Evolutionary conservation across 2,888 invertebrate species (phyloP).

Genomic region (Eulithis testata): DNA sequence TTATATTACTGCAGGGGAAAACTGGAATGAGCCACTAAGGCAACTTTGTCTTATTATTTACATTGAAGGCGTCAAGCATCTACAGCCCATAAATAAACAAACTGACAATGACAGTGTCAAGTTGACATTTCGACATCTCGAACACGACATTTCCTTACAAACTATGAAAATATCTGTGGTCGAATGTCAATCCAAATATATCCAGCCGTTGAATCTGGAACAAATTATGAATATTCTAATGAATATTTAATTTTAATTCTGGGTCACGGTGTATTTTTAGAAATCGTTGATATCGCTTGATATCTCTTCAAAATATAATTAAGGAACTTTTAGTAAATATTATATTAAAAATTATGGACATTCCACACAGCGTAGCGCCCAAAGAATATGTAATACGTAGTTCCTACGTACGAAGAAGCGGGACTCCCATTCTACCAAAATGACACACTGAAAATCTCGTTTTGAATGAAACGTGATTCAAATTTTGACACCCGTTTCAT

Average conservation of each 20-base stretch:
- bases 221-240: constrained; percentile 25
- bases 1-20: no score
- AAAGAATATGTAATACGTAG: no score
- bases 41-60: no score
- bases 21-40: no score
- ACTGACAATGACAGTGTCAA: constrained; percentile 9
- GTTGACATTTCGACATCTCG: constrained; percentile 17
- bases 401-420: no score
- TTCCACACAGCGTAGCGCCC: no score
- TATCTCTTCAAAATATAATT: not conserved
- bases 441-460: no score
- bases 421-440: no score
- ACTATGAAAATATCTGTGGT: constrained; percentile 4
- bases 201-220: constrained; percentile 10
- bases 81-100: not conserved
- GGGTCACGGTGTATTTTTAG: constrained; percentile 9
- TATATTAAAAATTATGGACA: no score
- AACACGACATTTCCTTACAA: constrained; percentile 6
- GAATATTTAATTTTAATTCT: constrained; percentile 20
- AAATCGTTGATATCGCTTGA: not conserved
- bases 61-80: not conserved
- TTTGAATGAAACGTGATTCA: no score
- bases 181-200: constrained; percentile 17
- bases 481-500: no score
- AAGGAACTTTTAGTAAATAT: no score